Conservation (phyloP, 2,888 invertebrate species). For the Osmoderma eremita region DNA sequence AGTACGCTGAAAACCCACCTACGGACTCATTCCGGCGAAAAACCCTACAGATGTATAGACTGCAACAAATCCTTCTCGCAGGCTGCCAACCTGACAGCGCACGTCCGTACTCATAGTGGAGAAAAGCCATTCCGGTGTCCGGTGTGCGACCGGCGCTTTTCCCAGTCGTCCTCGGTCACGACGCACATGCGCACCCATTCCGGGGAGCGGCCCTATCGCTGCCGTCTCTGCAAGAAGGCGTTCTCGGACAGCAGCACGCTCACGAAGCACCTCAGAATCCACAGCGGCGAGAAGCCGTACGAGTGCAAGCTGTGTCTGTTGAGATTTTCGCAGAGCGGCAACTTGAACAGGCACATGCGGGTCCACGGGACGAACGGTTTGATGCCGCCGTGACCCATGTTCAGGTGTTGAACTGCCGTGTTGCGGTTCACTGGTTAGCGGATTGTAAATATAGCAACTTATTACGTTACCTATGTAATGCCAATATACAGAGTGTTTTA, state of each 20-base stretch:
- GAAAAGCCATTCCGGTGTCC: conserved; percentile 99
- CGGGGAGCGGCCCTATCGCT: conserved; percentile 96
- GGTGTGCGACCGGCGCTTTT: conserved; percentile 96
- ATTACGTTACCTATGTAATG: no score
- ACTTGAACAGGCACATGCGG: conserved; percentile 98
- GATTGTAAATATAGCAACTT: no score
- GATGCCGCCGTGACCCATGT: conserved; percentile 47
- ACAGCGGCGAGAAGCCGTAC: conserved; percentile 96
- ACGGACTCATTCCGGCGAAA: conserved; percentile 95
- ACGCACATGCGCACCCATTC: conserved; percentile 99
- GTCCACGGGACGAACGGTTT: conserved; percentile 80
- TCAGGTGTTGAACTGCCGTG: conserved; percentile 8
- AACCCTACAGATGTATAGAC: conserved; percentile 90
- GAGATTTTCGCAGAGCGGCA: conserved; percentile 97
- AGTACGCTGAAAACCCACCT: conserved; percentile 97
- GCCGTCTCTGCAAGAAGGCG: conserved; percentile 96
- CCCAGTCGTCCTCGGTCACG: conserved; percentile 94
- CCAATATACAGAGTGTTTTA: no score
- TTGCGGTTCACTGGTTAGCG: no score
- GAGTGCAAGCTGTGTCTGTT: conserved; percentile 96
- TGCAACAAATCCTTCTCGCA: conserved; percentile 98
- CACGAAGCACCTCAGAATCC: conserved; percentile 96
- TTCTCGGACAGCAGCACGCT: conserved; percentile 98
- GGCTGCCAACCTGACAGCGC: conserved; percentile 98
- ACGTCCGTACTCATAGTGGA: conserved; percentile 94